Base-by-base conservation (phyloP, 2,113 vertebrate species). In the Suncus etruscus region DNA sequence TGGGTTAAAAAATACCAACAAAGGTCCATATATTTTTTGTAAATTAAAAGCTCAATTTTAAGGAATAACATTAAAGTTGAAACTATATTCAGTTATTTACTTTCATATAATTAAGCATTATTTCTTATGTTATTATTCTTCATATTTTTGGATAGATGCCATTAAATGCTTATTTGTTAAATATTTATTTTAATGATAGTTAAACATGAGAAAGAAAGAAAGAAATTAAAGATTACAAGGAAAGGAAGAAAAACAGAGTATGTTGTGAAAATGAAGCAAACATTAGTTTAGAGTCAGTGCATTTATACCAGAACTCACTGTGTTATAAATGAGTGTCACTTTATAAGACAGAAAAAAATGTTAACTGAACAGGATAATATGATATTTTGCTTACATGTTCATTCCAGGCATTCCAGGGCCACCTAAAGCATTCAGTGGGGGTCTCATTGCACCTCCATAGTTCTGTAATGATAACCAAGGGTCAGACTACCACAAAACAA, bases 381-480 rank as follows among this genome's bases (percentile, higher is more conserved):
- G 87, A 90, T 86, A 68, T 95, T 95, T 91, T 97, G 97, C 98
- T 98, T 98, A 99, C 99, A 99, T 99, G 98, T 98, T 99, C 98
- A 99, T 99, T 95, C 98, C 99, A 96, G 99, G 98, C 98, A 99
- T 99, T 94, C 98, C 99, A 8, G 99, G 99, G 89, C 99, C 99
- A 96, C 99, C 98, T 97, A 99, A 97, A 96, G 99, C 99, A 97
- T 99, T 99, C 95, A 99, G 98, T 66, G 99, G 99, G 96, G 99
- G 99, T 97, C 99, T 98, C 99, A 99, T 99, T 97, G 98, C 99
- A 97, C 99, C 99, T 97, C 98, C 99, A 97, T 99, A 99, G 97
- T 97, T 99, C 99, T 99, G 98, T 95, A 98, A 98, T 96, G 97
- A 98, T 97, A 97, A 98, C 97, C 98, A 98, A 97, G 98, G 98